Percentiles rank a stretch among this genome's conserved stretches.
phyloP scores from a whole-genome alignment of 2,888 invertebrate species.

The Cordylochernes scorpioides region DNA sequence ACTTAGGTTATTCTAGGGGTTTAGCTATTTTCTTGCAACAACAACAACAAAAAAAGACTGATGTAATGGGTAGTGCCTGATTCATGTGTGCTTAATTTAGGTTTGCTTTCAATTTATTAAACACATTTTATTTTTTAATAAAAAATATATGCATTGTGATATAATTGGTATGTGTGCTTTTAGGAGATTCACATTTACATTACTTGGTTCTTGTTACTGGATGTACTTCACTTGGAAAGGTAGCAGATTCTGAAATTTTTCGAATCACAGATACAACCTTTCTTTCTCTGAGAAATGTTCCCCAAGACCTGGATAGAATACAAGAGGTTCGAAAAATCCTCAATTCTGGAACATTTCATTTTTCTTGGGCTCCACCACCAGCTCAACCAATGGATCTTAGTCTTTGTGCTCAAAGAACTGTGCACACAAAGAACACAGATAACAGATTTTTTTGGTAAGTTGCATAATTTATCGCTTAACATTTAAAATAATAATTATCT shows the following conservation, averaged over 20 bases:
- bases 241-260: slow-evolving; percentile 78
- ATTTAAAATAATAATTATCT: too few relatives aligned
- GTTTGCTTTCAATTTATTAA: too few relatives aligned
- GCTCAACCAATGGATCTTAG: slow-evolving; percentile 54
- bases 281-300: slow-evolving; percentile 35
- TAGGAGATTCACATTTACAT: slow-evolving; percentile 29
- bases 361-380: slow-evolving; percentile 42
- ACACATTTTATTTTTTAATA: too few relatives aligned
- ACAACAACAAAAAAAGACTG: too few relatives aligned
- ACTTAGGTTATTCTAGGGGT: too few relatives aligned
- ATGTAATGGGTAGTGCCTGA: too few relatives aligned
- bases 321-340: slow-evolving; percentile 31
- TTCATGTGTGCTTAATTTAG: too few relatives aligned
- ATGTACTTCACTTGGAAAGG: slow-evolving; percentile 84
- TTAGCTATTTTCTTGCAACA: too few relatives aligned
- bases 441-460: slow-evolving; percentile 97
- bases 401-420: slow-evolving; percentile 65
- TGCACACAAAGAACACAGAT: slow-evolving; percentile 52
- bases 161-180: too few relatives aligned
- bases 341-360: slow-evolving; percentile 96
- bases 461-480: too few relatives aligned
- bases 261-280: slow-evolving; percentile 75
- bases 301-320: slow-evolving; percentile 22
- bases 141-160: too few relatives aligned
- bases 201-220: slow-evolving; percentile 82